Evolutionary conservation across 1,140 invertebrate genomes (phyloP).

Genomic region (Aphaenogaster rudis): DNA sequence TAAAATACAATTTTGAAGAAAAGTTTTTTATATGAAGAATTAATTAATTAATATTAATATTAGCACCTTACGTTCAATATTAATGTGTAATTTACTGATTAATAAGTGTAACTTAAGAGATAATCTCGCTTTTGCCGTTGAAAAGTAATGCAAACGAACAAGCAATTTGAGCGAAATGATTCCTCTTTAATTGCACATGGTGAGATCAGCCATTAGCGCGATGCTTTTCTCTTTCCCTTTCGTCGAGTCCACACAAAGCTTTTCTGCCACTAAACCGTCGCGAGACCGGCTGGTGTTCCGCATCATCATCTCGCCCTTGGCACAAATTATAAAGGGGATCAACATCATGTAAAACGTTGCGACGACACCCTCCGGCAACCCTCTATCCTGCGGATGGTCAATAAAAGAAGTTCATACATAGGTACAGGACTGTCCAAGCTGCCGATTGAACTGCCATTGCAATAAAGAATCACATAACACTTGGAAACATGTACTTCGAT

Average conservation of each 20-base stretch:
- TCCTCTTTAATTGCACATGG: slow-evolving; percentile 62
- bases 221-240: slow-evolving; percentile 58
- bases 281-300: slow-evolving; percentile 33
- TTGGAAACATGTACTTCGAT: not conserved
- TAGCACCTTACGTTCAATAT: not conserved
- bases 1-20: not conserved
- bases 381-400: not conserved
- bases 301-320: slow-evolving; percentile 53
- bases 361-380: not conserved
- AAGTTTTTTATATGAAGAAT: not conserved
- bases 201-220: slow-evolving; percentile 55
- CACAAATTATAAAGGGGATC: slow-evolving; percentile 58
- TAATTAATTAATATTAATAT: slow-evolving; percentile 23
- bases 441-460: not conserved
- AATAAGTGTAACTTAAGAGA: slow-evolving; percentile 23
- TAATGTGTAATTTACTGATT: slow-evolving; percentile 1
- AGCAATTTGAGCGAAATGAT: slow-evolving; percentile 63
- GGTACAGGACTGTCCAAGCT: not conserved
- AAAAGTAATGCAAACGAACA: slow-evolving; percentile 60
- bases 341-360: slow-evolving; percentile 32
- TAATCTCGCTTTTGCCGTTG: not conserved
- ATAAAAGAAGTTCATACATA: slow-evolving; percentile 17
- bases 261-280: slow-evolving; percentile 39
- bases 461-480: not conserved
- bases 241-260: slow-evolving; percentile 18